phyloP scores from a whole-genome alignment of 1,140 invertebrate genomes.

The Pseudomyrmex pallidus region DNA sequence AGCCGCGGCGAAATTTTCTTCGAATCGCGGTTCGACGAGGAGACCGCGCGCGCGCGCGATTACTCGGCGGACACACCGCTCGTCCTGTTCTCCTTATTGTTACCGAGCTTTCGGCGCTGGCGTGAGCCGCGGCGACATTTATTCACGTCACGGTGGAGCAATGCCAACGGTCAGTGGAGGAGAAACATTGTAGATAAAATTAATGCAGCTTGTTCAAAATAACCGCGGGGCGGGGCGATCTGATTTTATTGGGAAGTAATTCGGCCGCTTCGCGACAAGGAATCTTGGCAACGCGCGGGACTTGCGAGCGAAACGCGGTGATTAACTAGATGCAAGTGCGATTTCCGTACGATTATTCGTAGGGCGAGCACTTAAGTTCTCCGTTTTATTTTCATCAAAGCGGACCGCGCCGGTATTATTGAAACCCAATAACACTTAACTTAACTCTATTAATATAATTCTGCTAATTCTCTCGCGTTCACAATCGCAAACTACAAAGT shows the following conservation, averaged over 20 bases:
- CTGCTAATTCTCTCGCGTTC: neutral
- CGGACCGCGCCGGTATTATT: neutral
- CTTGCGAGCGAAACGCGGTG: conserved; percentile 43
- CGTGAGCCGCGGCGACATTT: conserved; percentile 60
- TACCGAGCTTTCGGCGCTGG: conserved; percentile 25
- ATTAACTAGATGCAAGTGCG: conserved; percentile 54
- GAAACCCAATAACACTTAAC: conserved; percentile 48
- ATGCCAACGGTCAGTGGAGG: conserved; percentile 55
- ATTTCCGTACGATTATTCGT: conserved; percentile 40
- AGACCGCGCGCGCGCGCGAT: neutral
- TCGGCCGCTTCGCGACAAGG: conserved; percentile 40
- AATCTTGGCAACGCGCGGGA: conserved; percentile 53
- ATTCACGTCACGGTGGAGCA: conserved; percentile 51
- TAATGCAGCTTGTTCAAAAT: conserved; percentile 53
- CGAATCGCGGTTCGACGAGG: conserved; percentile 63
- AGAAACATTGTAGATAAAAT: conserved; percentile 59
- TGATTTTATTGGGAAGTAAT: conserved; percentile 60
- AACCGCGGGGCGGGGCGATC: conserved; percentile 47
- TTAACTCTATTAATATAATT: conserved; percentile 40
- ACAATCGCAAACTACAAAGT: too few species aligned
- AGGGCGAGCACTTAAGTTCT: neutral
- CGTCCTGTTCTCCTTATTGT: conserved; percentile 44
- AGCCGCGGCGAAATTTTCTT: conserved; percentile 68
- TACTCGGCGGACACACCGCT: conserved; percentile 1
- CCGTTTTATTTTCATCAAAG: conserved; percentile 23